phyloP scores from a whole-genome alignment of 2,888 invertebrate species.

The Ichneumoninae sp. region DNA sequence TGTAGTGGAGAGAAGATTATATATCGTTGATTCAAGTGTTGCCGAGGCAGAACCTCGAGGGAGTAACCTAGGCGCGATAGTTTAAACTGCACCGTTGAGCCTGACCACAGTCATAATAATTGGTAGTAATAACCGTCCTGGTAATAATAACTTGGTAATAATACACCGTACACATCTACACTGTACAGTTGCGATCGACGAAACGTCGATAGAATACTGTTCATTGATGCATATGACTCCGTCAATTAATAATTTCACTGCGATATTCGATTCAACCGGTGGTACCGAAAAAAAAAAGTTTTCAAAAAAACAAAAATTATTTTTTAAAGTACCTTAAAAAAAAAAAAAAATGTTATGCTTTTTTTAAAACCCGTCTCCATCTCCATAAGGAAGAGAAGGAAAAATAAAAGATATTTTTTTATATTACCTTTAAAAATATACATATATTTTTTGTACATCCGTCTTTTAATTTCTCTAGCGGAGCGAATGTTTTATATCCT shows the following conservation, averaged over 20 bases:
- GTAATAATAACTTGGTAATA: slow-evolving; percentile 37
- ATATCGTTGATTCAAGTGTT: not conserved
- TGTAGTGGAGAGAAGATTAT: too few species aligned
- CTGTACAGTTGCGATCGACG: slow-evolving; percentile 41
- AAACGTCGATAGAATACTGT: not conserved
- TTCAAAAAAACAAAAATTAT: not conserved
- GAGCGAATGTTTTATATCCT: too few species aligned
- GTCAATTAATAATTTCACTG: not conserved
- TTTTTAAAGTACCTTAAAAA: too few species aligned
- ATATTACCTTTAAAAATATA: too few species aligned
- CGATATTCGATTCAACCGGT: not conserved
- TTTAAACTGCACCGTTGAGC: slow-evolving; percentile 19
- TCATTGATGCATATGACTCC: not conserved
- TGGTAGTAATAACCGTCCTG: too few species aligned
- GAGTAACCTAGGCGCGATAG: not conserved
- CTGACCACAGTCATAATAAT: not conserved
- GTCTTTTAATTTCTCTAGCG: too few species aligned
- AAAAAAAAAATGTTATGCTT: too few species aligned
- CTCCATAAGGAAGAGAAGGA: too few species aligned
- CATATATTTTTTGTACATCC: too few species aligned
- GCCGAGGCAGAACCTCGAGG: not conserved
- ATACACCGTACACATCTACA: slow-evolving; percentile 13
- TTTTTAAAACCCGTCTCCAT: too few species aligned
- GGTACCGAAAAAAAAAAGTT: not conserved
- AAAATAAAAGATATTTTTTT: too few species aligned